Evolutionary conservation across 2,113 vertebrate genomes (phyloP), one percentile per base, ranked within the genome.

Genomic region (Pseudorasbora parva): DNA sequence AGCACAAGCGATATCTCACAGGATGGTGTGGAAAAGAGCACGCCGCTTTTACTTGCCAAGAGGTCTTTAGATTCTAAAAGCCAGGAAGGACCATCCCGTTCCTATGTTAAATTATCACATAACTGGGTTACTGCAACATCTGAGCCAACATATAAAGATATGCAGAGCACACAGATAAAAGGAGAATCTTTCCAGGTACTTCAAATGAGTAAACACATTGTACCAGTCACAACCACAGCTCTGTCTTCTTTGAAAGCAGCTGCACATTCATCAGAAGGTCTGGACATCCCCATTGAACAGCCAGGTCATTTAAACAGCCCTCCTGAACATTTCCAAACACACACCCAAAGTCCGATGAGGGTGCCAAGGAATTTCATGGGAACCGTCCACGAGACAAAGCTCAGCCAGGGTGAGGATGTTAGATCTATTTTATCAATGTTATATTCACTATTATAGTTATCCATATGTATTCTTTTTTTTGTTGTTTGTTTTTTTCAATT

Each of bases 1-100:
- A 56, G 1, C 43, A 33, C 25, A 47, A 49, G 78, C 21, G 60
- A 79, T n/a, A 69, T 5, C 43, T 76, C 75, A 8, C 41, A 72
- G 37, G 49, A 19, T 7, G 68, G 11, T 8, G 45, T 64, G 25
- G 62, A 82, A 9, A 83, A 82, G 33, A 86, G 76, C 37, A 84
- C 85, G 23, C 68, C 47, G 12, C 47, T 79, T 56, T 33, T 74
- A 45, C 71, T 82, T 54, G 71, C 84, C 78, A 89, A 89, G 78
- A 88, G 87, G 79, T 87, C 87, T 59, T 76, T 88, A 73, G 82
- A 82, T 71, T 81, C 23, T 15, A 87, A 51, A 47, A 37, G 27
- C 33, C 78, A 84, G 71, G 45, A 80, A 77, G 68, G 33, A 15
- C 49, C 73, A 17, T 56, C 45, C 43, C 41, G 57, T 77, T 75